Evolutionary conservation across 2,113 vertebrate genomes (phyloP).

Genomic region (Bambusicola thoracicus): DNA sequence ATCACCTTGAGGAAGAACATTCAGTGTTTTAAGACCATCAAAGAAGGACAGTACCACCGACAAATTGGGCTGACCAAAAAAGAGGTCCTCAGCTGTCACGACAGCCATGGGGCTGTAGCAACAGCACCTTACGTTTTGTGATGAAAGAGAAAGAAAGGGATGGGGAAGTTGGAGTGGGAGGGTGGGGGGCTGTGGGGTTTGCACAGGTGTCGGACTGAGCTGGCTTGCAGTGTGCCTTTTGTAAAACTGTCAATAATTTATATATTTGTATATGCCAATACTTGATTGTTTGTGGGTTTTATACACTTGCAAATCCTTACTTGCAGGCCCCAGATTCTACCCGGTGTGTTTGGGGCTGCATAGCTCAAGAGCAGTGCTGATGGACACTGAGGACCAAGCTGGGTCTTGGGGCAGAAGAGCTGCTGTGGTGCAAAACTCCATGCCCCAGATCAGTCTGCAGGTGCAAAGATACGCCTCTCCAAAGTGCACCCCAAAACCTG

Average conservation of each 20-base stretch:
- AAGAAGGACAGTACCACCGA: conserved; percentile 88
- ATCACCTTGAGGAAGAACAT: conserved; percentile 81
- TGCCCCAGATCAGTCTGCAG: background rate
- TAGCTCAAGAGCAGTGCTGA: background rate
- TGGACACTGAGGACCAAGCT: background rate
- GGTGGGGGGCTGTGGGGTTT: background rate
- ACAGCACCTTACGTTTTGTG: conserved; percentile 64
- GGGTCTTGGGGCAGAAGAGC: background rate
- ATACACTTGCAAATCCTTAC: background rate
- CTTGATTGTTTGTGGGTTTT: conserved; percentile 20
- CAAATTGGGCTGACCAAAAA: conserved; percentile 84
- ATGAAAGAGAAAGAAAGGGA: conserved; percentile 3
- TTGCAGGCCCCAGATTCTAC: background rate
- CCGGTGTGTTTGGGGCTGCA: background rate
- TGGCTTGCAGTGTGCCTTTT: conserved; percentile 68
- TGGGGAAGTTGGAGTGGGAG: background rate
- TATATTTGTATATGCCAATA: conserved; percentile 72
- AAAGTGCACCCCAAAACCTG: background rate
- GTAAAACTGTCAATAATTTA: conserved; percentile 74
- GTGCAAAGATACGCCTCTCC: background rate
- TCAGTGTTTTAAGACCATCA: conserved; percentile 88
- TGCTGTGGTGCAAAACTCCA: background rate
- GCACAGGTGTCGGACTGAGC: conserved; percentile 40
- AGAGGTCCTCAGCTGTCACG: conserved; percentile 84
- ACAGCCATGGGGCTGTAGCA: conserved; percentile 47